Conservation (phyloP, 2,888 invertebrate genomes). For the Chrysotoxum bicinctum region DNA sequence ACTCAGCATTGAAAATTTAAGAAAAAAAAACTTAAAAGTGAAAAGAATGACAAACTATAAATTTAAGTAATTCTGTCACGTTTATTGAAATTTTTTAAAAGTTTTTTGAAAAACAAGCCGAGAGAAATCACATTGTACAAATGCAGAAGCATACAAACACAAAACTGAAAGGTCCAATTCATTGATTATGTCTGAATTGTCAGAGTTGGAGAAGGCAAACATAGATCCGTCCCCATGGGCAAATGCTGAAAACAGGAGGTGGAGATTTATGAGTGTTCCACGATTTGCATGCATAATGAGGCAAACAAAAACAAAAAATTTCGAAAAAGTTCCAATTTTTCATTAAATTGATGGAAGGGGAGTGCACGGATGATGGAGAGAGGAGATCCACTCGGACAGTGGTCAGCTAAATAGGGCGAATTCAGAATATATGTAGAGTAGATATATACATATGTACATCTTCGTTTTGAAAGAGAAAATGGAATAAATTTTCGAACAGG, state of each 20-base stretch:
- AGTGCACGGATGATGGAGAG: background rate
- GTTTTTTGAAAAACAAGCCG: background rate
- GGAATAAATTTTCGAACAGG: slow-evolving; percentile 46
- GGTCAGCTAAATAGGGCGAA: background rate
- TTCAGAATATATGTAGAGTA: background rate
- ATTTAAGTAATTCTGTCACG: slow-evolving; percentile 47
- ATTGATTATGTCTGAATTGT: slow-evolving; percentile 58
- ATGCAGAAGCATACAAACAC: no score
- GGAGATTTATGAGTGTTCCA: slow-evolving; percentile 60
- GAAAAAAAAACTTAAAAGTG: slow-evolving; percentile 35
- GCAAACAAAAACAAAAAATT: background rate
- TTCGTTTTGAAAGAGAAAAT: slow-evolving; percentile 53
- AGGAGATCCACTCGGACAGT: background rate
- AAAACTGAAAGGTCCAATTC: slow-evolving; percentile 49
- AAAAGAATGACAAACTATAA: slow-evolving; percentile 40
- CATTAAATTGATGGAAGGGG: slow-evolving; percentile 10
- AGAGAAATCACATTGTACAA: slow-evolving; percentile 1
- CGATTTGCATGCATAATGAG: slow-evolving; percentile 65
- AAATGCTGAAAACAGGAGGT: background rate
- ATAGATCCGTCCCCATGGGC: background rate
- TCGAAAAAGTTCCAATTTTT: slow-evolving; percentile 41
- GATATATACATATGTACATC: background rate
- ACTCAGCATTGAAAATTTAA: slow-evolving; percentile 32
- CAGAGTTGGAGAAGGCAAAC: slow-evolving; percentile 8
- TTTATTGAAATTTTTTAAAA: slow-evolving; percentile 5